Conservation (phyloP, 1,140 invertebrate species). For the Pararge aegeria region DNA sequence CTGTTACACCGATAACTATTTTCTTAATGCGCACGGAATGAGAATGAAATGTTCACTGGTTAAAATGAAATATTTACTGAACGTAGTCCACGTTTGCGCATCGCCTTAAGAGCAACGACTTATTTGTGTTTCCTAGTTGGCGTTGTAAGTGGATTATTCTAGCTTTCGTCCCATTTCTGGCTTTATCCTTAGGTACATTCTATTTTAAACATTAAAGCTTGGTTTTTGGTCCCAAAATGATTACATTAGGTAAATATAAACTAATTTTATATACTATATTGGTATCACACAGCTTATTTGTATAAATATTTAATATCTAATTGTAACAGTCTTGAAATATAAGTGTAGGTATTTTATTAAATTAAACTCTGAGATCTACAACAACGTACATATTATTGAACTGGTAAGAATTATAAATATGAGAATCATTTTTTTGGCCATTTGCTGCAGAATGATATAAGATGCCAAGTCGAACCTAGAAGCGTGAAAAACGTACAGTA, state of each 20-base stretch:
- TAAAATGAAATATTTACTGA: too few species aligned
- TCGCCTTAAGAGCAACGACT: too few species aligned
- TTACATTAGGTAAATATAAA: constrained; percentile 45
- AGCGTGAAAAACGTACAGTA: too few species aligned
- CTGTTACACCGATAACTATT: too few species aligned
- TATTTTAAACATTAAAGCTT: constrained; percentile 51
- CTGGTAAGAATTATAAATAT: constrained; percentile 10
- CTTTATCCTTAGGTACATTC: neutral
- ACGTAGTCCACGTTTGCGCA: too few species aligned
- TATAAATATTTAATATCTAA: constrained; percentile 35
- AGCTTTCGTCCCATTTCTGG: too few species aligned
- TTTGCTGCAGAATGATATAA: too few species aligned
- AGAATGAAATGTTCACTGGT: too few species aligned
- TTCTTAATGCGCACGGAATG: too few species aligned
- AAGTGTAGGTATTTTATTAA: constrained; percentile 38
- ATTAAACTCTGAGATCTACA: constrained; percentile 65
- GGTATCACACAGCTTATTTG: constrained; percentile 60
- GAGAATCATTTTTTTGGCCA: neutral
- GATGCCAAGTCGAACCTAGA: too few species aligned
- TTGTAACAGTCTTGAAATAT: constrained; percentile 50
- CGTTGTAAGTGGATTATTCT: too few species aligned
- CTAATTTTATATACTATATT: constrained; percentile 59
- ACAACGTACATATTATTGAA: constrained; percentile 25
- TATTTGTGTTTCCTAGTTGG: too few species aligned
- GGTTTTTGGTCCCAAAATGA: constrained; percentile 52